Evolutionary conservation across 2,888 invertebrate species (phyloP).

Genomic region (Malthinus flaveolus): DNA sequence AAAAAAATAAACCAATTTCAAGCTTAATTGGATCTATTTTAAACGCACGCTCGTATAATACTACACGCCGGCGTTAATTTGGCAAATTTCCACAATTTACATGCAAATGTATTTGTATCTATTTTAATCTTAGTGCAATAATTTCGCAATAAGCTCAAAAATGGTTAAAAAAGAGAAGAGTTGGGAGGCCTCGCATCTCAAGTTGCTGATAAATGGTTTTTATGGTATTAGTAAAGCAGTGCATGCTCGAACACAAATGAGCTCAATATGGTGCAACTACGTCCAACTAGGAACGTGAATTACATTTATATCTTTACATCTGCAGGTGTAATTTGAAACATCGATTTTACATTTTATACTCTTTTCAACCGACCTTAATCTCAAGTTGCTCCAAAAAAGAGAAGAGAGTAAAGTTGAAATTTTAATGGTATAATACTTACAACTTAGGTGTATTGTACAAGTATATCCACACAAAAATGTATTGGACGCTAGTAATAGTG

Average conservation of each 20-base stretch:
- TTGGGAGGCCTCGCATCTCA: neutral
- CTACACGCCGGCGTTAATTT: too few species aligned
- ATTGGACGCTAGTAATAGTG: too few species aligned
- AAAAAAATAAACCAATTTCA: too few species aligned
- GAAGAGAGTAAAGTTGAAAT: slow-evolving; percentile 10
- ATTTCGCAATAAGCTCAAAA: neutral
- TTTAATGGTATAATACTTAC: slow-evolving; percentile 9
- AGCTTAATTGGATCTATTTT: too few species aligned
- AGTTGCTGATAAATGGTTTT: neutral
- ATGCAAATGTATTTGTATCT: too few species aligned
- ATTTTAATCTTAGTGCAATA: neutral
- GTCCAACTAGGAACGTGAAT: slow-evolving; percentile 35
- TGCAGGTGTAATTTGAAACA: slow-evolving; percentile 41
- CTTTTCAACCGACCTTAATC: slow-evolving; percentile 16
- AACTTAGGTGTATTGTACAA: too few species aligned
- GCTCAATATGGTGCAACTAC: slow-evolving; percentile 35
- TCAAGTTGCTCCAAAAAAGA: slow-evolving; percentile 13
- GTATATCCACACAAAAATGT: too few species aligned
- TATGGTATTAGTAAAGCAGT: slow-evolving; percentile 16
- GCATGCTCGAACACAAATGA: slow-evolving; percentile 32
- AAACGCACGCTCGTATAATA: too few species aligned
- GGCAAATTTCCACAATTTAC: too few species aligned
- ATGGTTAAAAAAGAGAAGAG: neutral
- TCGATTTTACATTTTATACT: slow-evolving; percentile 40
- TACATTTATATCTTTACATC: slow-evolving; percentile 42